A percentile compares a stretch with the other conserved stretches of the same genome.
Conservation (phyloP, 2,113 vertebrate genomes). For the Gallinago paraguaiae region DNA sequence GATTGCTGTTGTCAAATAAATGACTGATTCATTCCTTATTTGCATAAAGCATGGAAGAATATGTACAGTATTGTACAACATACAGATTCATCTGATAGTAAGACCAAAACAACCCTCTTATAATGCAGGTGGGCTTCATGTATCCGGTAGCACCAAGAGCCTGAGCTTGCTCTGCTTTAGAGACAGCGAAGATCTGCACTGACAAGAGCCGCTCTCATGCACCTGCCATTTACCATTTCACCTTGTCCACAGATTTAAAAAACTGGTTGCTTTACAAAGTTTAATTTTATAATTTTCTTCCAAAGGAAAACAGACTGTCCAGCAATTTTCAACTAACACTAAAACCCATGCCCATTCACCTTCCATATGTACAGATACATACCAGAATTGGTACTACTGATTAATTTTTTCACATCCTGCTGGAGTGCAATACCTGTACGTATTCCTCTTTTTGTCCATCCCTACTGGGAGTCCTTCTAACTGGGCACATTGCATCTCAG, state of each 20-base stretch:
- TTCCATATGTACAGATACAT: background rate
- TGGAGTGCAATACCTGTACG: background rate
- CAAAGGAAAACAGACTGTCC: background rate
- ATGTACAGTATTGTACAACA: background rate
- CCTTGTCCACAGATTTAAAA: background rate
- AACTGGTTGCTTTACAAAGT: background rate
- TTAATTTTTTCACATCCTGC: background rate
- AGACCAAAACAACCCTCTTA: background rate
- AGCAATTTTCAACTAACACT: background rate
- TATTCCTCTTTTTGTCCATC: background rate
- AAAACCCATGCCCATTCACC: background rate
- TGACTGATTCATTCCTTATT: background rate
- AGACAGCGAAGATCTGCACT: background rate
- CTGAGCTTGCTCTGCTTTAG: background rate
- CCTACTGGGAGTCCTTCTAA: background rate
- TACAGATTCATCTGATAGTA: background rate
- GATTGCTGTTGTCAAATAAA: background rate
- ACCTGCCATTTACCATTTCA: background rate
- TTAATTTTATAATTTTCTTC: background rate
- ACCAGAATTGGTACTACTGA: background rate
- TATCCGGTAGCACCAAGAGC: background rate
- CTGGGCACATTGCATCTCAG: background rate
- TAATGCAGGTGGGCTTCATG: background rate
- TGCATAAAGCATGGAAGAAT: background rate
- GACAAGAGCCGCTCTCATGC: background rate